A percentile compares a stretch with the other conserved stretches of the same genome.
phyloP scores from a whole-genome alignment of 1,140 invertebrate species.

The Diabrotica undecimpunctata region DNA sequence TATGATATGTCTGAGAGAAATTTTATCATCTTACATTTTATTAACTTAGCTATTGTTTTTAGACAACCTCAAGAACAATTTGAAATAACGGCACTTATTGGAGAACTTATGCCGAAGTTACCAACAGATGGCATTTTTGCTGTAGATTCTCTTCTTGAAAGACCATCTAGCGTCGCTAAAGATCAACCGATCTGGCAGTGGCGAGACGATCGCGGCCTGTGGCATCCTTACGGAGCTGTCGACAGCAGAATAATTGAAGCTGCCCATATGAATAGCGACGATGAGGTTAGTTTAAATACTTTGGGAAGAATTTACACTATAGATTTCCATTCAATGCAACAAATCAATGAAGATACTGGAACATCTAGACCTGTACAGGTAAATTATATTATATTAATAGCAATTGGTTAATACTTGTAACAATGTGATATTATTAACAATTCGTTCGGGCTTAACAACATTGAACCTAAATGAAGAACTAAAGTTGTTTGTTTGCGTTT shows the following conservation, averaged over 20 bases:
- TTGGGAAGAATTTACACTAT: constrained; percentile 91
- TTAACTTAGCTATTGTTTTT: constrained; percentile 8
- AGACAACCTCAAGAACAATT: constrained; percentile 93
- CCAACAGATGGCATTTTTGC: constrained; percentile 92
- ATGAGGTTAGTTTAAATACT: constrained; percentile 89
- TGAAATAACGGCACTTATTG: constrained; percentile 93
- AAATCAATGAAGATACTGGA: constrained; percentile 96
- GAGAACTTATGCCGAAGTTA: constrained; percentile 88
- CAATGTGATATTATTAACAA: not conserved
- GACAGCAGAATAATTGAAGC: constrained; percentile 71
- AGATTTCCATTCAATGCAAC: constrained; percentile 95
- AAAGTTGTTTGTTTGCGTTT: too few relatives aligned
- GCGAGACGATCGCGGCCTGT: constrained; percentile 88
- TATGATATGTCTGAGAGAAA: too few relatives aligned
- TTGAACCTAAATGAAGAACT: too few relatives aligned
- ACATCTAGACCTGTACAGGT: constrained; percentile 12
- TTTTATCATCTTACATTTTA: too few relatives aligned
- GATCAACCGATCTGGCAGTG: constrained; percentile 92
- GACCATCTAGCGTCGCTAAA: constrained; percentile 61
- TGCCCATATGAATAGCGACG: constrained; percentile 88
- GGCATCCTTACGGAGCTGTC: constrained; percentile 64
- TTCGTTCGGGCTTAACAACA: too few relatives aligned
- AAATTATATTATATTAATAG: not conserved
- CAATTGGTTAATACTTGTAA: not conserved
- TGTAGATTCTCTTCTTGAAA: constrained; percentile 82